Conservation (phyloP, 30 jellyfish, hydroid and myxozoan genomes). For the Aurelia aurita complex sp. Pacific region DNA sequence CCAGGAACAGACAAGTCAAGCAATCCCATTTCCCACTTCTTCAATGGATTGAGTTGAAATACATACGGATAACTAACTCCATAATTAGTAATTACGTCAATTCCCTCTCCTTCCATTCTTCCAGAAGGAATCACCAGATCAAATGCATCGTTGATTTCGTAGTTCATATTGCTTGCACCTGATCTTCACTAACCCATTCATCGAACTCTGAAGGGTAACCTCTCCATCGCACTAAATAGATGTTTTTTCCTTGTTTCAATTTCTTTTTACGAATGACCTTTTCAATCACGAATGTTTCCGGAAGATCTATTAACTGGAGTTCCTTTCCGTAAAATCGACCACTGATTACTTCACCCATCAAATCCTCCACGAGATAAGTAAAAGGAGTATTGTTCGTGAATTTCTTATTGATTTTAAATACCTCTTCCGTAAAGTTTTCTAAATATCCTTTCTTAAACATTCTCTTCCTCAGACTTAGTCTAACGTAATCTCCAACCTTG, state of each 20-base stretch:
- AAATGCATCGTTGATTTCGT: slow-evolving; percentile 29
- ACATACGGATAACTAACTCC: slow-evolving; percentile 10
- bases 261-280: background rate
- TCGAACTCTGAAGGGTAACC: slow-evolving; percentile 33
- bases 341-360: slow-evolving; percentile 16
- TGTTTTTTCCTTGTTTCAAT: slow-evolving; percentile 15
- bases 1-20: slow-evolving; percentile 20
- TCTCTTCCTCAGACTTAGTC: slow-evolving; percentile 45
- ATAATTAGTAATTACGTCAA: background rate
- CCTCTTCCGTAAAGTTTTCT: slow-evolving; percentile 47
- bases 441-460: slow-evolving; percentile 55
- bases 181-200: slow-evolving; percentile 39
- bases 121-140: slow-evolving; percentile 44
- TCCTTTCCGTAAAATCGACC: slow-evolving; percentile 58
- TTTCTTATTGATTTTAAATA: slow-evolving; percentile 13
- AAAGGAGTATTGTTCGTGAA: slow-evolving; percentile 4
- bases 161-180: slow-evolving; percentile 20
- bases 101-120: background rate
- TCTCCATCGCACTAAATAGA: slow-evolving; percentile 38
- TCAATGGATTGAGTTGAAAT: background rate
- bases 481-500: slow-evolving; percentile 61
- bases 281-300: slow-evolving; percentile 37
- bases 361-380: slow-evolving; percentile 33
- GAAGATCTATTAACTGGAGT: slow-evolving; percentile 37
- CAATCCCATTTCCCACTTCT: slow-evolving; percentile 43